Percentiles rank a stretch among this genome's conserved stretches.
Evolutionary conservation across 2,113 vertebrate genomes (phyloP).

Genomic region (Jaculus jaculus): DNA sequence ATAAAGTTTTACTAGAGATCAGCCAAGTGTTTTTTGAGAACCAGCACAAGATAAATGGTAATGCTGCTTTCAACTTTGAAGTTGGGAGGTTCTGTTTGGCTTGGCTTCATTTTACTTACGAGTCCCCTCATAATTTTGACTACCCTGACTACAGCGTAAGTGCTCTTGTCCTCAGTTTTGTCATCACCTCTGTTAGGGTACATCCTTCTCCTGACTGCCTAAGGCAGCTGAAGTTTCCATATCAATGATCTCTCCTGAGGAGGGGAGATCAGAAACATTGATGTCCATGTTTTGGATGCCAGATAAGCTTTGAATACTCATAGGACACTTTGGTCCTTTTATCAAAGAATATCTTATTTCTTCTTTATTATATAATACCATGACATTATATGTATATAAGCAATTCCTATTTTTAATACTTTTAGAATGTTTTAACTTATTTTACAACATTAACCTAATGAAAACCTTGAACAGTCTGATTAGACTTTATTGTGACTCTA

Average conservation of each 20-base stretch:
- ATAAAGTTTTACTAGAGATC: neutral
- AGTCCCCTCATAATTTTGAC: neutral
- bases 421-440: constrained; percentile 1
- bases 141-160: neutral
- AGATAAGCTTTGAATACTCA: neutral
- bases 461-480: neutral
- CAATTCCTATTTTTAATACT: neutral
- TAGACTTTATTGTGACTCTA: neutral
- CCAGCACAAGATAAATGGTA: neutral
- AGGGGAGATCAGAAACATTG: neutral
- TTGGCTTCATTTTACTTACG: neutral
- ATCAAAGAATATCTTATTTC: neutral
- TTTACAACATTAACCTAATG: neutral
- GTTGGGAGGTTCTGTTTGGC: neutral
- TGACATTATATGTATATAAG: neutral
- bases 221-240: neutral
- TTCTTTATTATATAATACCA: neutral
- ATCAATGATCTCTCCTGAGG: neutral
- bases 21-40: neutral
- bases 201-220: neutral
- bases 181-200: neutral
- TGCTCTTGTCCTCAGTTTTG: neutral
- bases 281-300: neutral
- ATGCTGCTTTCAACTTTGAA: neutral
- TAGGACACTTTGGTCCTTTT: neutral